Base-by-base conservation (phyloP, 2,113 vertebrate genomes). In the Catagonus wagneri region DNA sequence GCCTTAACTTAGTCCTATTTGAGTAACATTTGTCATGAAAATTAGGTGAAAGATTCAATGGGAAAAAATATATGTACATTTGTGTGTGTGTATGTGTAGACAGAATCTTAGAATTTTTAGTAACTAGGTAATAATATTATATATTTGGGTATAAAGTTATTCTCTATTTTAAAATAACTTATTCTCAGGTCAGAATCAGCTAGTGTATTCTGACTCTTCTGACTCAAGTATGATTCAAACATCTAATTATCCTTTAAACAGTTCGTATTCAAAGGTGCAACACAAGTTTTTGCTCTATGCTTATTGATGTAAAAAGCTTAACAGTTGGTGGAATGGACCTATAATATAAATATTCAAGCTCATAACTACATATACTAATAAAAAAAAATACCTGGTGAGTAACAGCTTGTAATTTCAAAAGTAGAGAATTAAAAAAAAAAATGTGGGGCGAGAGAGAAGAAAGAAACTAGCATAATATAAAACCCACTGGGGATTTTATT, bases 261-360 rank as follows among this genome's bases (percentile, higher is more conserved):
- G 90, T 10, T 85, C 74, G 81, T 27, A 84, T 83, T 93, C 44
- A 76, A 84, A 94, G 15, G 75, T 81, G 14, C 10, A 76, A 44
- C 72, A 60, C 34, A 85, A 80, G n/a, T 88, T 80, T 80, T 58
- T 86, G 12, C 8, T 29, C 15, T 88, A 52, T 79, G 32, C 52
- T 86, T 74, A 91, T 34, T 19, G n/a, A 69, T 87, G 79, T 58
- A 83, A 97, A 96, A 95, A 50, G 5, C 36, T 32, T 81, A 76
- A 65, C 32, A 86, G 65, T 90, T 92, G 80, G 8, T 66, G 80
- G 69, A 96, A 92, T 84, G 9, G 34, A 74, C 32, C 72, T 79
- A n/a, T 86, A 89, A 97, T 91, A 69, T 87, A 96, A 96, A 97
- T 87, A 95, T 87, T 92, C 74, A 94, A 54, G 29, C 25, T 95